Evolutionary conservation across 2,113 vertebrate species (phyloP).

Genomic region (Ammodytes marinus): DNA sequence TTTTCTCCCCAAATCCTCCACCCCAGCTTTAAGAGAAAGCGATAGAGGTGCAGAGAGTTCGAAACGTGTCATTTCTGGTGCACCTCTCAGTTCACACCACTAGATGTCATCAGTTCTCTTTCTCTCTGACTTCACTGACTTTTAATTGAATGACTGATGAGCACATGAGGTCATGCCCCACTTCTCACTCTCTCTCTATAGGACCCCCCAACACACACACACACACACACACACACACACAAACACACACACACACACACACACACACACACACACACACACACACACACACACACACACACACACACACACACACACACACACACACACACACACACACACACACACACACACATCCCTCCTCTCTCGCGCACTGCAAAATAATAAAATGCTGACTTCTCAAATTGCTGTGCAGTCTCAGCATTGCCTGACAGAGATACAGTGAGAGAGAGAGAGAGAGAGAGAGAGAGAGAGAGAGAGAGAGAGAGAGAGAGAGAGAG

Average conservation of each 20-base stretch:
- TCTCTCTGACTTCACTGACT: neutral
- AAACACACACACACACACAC: no score
- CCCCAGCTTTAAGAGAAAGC: neutral
- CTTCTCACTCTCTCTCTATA: constrained; percentile 4
- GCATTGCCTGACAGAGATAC: constrained; percentile 56
- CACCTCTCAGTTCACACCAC: constrained; percentile 20
- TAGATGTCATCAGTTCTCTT: constrained; percentile 65
- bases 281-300: no score
- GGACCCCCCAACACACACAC: neutral
- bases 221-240: no score
- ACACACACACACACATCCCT: no score
- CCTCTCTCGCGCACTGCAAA: constrained; percentile 42
- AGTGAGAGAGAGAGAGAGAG: constrained; percentile 22
- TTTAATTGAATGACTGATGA: constrained; percentile 49
- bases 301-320: no score
- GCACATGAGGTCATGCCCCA: constrained; percentile 32
- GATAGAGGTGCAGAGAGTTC: neutral
- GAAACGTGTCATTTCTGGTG: neutral
- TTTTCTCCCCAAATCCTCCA: no score
- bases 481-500: constrained; percentile 25
- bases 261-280: no score
- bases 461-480: constrained; percentile 3
- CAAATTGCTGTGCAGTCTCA: constrained; percentile 67
- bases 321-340: no score
- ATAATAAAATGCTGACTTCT: constrained; percentile 81